Evolutionary conservation across 2,113 vertebrate genomes (phyloP).

Genomic region (Mirounga angustirostris): DNA sequence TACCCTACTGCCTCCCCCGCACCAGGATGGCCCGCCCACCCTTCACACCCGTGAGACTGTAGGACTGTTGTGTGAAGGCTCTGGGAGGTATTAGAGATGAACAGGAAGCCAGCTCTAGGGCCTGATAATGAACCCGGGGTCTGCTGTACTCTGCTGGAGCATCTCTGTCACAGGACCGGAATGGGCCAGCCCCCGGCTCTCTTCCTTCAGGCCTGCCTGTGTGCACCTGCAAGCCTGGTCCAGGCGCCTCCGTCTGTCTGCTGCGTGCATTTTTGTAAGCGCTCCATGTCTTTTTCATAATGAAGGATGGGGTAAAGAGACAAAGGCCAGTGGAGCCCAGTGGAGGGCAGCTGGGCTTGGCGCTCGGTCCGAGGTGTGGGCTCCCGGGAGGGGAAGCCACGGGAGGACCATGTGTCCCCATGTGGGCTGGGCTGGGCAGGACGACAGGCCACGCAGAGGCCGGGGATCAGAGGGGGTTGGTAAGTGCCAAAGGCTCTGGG

Average conservation of each 20-base stretch:
- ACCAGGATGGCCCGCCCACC: not conserved
- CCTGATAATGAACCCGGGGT: not conserved
- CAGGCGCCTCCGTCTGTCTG: not conserved
- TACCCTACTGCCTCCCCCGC: too few species aligned
- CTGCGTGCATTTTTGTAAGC: not conserved
- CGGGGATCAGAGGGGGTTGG: too few species aligned
- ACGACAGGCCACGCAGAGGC: not conserved
- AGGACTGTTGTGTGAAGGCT: not conserved
- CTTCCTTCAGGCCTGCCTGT: not conserved
- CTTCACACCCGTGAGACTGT: not conserved
- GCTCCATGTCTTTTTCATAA: not conserved
- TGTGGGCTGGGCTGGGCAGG: not conserved
- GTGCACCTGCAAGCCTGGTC: not conserved
- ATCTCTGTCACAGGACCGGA: not conserved
- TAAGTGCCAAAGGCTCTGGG: not conserved
- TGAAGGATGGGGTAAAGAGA: not conserved
- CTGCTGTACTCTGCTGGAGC: not conserved
- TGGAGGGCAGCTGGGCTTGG: not conserved
- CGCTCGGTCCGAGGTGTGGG: not conserved
- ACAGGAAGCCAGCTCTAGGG: not conserved
- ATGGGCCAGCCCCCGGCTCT: not conserved
- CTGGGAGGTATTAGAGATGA: not conserved
- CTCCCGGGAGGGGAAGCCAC: not conserved
- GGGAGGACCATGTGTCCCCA: not conserved
- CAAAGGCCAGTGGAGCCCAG: not conserved